Evolutionary conservation across 2,888 invertebrate genomes (phyloP).

Genomic region (Brachyopa scutellaris): DNA sequence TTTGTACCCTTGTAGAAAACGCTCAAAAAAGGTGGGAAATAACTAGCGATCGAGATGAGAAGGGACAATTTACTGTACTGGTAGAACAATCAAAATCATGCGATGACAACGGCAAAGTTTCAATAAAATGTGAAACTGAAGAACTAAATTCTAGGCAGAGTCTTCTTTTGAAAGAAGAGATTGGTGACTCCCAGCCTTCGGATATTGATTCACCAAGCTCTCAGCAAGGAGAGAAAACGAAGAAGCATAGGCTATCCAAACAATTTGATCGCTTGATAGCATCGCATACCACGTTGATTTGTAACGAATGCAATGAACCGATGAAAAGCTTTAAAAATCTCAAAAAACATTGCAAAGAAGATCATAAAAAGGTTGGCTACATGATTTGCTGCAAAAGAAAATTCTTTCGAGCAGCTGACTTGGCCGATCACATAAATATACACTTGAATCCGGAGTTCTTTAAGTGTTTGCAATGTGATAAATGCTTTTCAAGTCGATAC

Average conservation of each 20-base stretch:
- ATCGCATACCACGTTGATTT: conserved; percentile 68
- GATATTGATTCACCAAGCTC: not conserved
- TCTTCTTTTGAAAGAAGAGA: not conserved
- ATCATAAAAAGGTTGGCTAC: conserved; percentile 70
- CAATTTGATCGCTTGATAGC: conserved; percentile 70
- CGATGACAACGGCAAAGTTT: not conserved
- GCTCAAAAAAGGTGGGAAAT: conserved; percentile 47
- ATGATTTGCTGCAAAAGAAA: conserved; percentile 74
- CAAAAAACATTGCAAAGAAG: conserved; percentile 68
- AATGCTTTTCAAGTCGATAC: conserved; percentile 49
- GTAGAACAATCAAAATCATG: not conserved
- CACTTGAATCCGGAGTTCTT: conserved; percentile 74
- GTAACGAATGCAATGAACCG: conserved; percentile 66
- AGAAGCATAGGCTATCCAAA: conserved; percentile 24
- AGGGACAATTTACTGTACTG: not conserved
- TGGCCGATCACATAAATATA: conserved; percentile 74
- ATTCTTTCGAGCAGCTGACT: conserved; percentile 68
- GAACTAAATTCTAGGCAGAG: not conserved
- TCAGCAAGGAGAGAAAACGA: not conserved
- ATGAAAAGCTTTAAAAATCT: conserved; percentile 69
- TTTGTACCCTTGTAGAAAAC: conserved; percentile 31
- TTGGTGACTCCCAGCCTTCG: no score
- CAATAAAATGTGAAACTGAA: not conserved
- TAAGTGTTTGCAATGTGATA: conserved; percentile 63
- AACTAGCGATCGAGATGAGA: not conserved